These are phyloP conservation scores for Acinonyx jubatus DNA, from an alignment of 2,113 vertebrate genomes.

Conservation along the genomic window DNA sequence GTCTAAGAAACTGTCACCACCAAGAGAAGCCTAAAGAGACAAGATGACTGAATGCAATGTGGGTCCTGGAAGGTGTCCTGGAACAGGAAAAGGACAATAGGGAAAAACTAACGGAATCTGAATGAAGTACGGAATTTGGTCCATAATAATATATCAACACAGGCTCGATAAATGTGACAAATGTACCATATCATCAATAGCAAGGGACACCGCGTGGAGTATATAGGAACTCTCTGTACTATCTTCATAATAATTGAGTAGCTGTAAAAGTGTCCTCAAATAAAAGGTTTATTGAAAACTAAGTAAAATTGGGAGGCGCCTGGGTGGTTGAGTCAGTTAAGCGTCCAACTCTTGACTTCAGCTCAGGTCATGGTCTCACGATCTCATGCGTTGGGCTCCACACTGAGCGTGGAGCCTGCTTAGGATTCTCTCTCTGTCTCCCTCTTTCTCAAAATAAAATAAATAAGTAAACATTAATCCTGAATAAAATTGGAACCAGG, in stretches of 20 bases:
- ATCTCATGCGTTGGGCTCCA: too few species aligned
- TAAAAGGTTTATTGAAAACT: not conserved
- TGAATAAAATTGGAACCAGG: not conserved
- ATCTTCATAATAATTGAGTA: not conserved
- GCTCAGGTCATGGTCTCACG: too few species aligned
- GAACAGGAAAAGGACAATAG: not conserved
- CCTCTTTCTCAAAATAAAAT: too few species aligned
- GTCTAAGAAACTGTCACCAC: not conserved
- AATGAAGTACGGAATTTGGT: not conserved
- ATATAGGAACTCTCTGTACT: not conserved
- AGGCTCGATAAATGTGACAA: not conserved
- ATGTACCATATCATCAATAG: not conserved
- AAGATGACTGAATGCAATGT: rapidly evolving
- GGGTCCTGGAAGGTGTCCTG: not conserved
- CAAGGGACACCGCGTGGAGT: rapidly evolving
- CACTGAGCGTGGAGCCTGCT: too few species aligned
- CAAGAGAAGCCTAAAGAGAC: not conserved
- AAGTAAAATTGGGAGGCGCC: not conserved
- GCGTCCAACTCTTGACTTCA: too few species aligned
- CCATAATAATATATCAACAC: not conserved
- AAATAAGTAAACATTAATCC: not conserved
- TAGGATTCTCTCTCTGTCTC: too few species aligned
- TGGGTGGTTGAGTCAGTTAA: too few species aligned
- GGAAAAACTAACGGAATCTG: not conserved
- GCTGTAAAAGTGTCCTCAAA: not conserved